These are phyloP conservation scores for Adela reaumurella DNA, from an alignment of 2,888 invertebrate genomes.

Conservation along the genomic window DNA sequence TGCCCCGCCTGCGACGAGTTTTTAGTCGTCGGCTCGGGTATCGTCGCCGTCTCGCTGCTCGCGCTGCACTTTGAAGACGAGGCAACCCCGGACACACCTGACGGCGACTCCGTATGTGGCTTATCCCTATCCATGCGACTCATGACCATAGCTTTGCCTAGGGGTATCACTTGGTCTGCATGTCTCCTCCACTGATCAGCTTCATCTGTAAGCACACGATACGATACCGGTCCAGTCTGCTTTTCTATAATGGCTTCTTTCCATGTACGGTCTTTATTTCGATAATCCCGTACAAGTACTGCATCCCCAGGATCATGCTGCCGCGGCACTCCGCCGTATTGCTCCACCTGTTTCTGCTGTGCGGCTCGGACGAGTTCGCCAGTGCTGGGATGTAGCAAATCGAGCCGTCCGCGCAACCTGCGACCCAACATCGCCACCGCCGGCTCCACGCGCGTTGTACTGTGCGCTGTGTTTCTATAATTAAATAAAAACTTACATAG, in stretches of 20 bases:
- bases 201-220: conserved; percentile 1
- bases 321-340: neutral
- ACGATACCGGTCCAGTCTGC: conserved; percentile 6
- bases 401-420: conserved; percentile 8
- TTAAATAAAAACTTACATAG: no score
- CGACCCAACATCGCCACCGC: conserved; percentile 5
- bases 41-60: no score
- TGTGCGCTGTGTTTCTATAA: no score
- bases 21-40: no score
- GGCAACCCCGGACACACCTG: no score
- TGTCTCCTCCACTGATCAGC: conserved; percentile 4
- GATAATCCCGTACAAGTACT: conserved; percentile 3
- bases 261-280: neutral
- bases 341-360: conserved; percentile 1
- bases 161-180: conserved; percentile 6
- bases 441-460: no score
- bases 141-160: no score
- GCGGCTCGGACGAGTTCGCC: conserved; percentile 4
- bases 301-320: neutral
- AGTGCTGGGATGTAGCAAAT: conserved; percentile 7
- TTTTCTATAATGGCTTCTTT: conserved; percentile 3
- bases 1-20: no score
- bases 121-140: no score
- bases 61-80: no score
- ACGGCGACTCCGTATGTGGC: no score